phyloP scores from a whole-genome alignment of 2,113 vertebrate genomes.

The Willisornis vidua region DNA sequence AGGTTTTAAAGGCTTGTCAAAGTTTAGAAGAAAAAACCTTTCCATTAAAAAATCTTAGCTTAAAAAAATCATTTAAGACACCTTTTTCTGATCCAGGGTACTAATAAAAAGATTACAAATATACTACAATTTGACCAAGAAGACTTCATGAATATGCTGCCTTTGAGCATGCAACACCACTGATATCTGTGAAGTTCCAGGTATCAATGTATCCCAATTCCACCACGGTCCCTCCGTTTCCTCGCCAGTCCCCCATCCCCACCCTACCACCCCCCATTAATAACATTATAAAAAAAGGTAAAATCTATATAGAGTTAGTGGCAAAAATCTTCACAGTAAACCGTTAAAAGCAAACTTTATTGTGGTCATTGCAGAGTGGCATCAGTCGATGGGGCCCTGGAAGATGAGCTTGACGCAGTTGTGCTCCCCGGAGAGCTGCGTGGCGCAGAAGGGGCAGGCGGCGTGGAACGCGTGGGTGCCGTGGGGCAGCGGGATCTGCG shows the following conservation, averaged over 20 bases:
- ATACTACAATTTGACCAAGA: constrained; percentile 65
- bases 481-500: constrained; percentile 94
- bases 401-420: constrained; percentile 95
- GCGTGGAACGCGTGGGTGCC: constrained; percentile 97
- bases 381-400: constrained; percentile 95
- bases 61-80: constrained; percentile 72
- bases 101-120: constrained; percentile 73
- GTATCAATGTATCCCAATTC: constrained; percentile 33
- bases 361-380: background rate
- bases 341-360: constrained; percentile 52
- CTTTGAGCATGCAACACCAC: constrained; percentile 65
- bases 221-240: background rate
- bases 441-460: constrained; percentile 95
- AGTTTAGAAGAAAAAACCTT: constrained; percentile 64
- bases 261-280: constrained; percentile 33
- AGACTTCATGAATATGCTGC: constrained; percentile 56
- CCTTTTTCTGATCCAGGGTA: constrained; percentile 49
- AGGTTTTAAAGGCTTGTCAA: constrained; percentile 68
- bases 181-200: constrained; percentile 37
- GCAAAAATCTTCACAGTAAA: constrained; percentile 86
- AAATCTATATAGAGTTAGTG: constrained; percentile 77
- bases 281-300: constrained; percentile 72
- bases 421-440: constrained; percentile 87
- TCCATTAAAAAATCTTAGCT: constrained; percentile 65
- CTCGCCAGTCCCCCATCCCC: background rate